Evolutionary conservation across 2,888 invertebrate species (phyloP).

Genomic region (Hypomecis punctinalis): DNA sequence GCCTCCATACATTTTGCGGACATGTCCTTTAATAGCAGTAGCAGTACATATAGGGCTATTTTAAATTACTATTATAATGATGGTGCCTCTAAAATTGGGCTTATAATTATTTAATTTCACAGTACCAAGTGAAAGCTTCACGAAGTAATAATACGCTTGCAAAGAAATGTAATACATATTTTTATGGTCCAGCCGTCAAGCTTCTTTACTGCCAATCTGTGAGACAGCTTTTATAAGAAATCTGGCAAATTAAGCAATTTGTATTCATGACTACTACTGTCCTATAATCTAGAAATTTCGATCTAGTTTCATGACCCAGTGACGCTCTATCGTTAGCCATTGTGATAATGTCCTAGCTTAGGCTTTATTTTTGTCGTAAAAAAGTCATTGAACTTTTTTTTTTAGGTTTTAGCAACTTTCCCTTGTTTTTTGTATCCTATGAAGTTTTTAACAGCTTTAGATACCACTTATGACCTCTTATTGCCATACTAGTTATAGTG

Average conservation of each 20-base stretch:
- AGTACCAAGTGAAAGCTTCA: background rate
- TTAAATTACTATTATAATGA: too few relatives aligned
- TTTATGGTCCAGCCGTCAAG: conserved; percentile 10
- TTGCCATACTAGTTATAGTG: too few relatives aligned
- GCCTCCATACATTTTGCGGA: too few relatives aligned
- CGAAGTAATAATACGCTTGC: background rate
- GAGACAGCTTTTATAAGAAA: conserved; percentile 31
- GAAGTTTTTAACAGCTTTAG: too few relatives aligned
- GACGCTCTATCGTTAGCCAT: conserved; percentile 10
- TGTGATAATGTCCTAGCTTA: conserved; percentile 7
- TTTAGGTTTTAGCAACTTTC: background rate
- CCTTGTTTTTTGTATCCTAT: background rate
- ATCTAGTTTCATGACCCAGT: conserved; percentile 23
- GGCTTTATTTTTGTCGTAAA: conserved; percentile 17
- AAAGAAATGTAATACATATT: conserved; percentile 8
- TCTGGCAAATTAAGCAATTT: conserved; percentile 51
- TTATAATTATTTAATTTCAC: too few relatives aligned
- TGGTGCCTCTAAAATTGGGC: too few relatives aligned
- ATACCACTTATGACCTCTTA: too few relatives aligned
- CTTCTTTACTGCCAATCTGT: conserved; percentile 25
- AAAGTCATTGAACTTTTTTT: conserved; percentile 11
- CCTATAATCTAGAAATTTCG: conserved; percentile 28
- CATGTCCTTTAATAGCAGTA: too few relatives aligned
- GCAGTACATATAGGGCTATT: too few relatives aligned
- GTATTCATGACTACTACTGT: conserved; percentile 52